Percentiles rank a stretch among this genome's conserved stretches.
phyloP scores from a whole-genome alignment of 92 coral and sea anemone species.

The Umimayanthus chanpuru region DNA sequence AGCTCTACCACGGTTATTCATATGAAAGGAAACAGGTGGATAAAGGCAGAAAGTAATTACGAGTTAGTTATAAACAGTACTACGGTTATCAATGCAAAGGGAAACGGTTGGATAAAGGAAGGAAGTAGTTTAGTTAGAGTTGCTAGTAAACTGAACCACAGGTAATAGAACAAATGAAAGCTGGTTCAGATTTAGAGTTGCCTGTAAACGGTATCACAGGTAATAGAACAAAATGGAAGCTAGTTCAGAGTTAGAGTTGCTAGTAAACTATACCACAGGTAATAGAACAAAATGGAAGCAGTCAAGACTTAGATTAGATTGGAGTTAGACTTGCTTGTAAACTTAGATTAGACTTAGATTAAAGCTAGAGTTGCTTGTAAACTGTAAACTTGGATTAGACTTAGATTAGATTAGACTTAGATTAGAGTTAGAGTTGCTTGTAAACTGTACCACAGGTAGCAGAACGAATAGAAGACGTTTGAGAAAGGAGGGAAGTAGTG shows the following conservation, averaged over 20 bases:
- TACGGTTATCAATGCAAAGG: constrained; percentile 2
- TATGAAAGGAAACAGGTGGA: background rate
- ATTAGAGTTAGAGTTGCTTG: constrained; percentile 19
- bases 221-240: constrained; percentile 3
- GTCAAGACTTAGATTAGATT: background rate
- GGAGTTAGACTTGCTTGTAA: constrained; percentile 43
- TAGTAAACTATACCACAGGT: constrained; percentile 41
- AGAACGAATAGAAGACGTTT: constrained; percentile 62
- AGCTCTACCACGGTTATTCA: constrained; percentile 23
- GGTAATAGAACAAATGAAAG: background rate
- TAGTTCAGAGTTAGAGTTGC: too few species aligned
- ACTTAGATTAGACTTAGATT: too few species aligned
- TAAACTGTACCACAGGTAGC: constrained; percentile 65
- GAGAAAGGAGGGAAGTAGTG: background rate
- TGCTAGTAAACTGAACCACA: too few species aligned
- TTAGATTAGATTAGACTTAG: too few species aligned
- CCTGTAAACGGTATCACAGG: too few species aligned
- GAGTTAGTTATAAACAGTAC: too few species aligned
- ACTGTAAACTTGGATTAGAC: constrained; percentile 66
- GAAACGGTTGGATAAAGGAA: background rate
- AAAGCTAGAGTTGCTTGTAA: constrained; percentile 50
- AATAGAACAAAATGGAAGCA: constrained; percentile 71
- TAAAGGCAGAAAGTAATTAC: background rate
- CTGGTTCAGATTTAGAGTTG: too few species aligned
- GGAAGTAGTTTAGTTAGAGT: too few species aligned